Base-by-base conservation (phyloP, 2,888 invertebrate genomes). In the Timema cristinae region DNA sequence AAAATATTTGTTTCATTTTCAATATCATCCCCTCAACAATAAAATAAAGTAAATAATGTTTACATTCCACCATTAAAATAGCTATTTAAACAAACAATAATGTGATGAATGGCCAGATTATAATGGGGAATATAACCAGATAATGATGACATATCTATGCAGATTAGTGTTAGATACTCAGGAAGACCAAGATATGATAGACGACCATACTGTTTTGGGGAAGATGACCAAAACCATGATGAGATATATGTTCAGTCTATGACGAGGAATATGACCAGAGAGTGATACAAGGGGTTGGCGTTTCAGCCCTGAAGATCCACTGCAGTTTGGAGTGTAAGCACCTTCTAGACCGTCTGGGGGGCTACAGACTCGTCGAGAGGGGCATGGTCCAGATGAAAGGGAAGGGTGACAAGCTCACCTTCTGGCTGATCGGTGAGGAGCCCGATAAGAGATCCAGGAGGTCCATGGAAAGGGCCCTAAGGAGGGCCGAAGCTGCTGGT, bases 371-470 rank as follows among this genome's bases (percentile, higher is more conserved):
- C 6, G 84, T 88, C 70, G 93, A 93, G 79, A 86, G 94, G 0
- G 94, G 94, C 0, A 79, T 91, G 50, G 87, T 94, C 6, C 84
- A 89, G 5, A 91, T 94, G 88, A 94, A 94, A 80, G 94, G 94
- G 66, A 94, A 94, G 81, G 91, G 92, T 0, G 92, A 93, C 63
- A 90, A 92, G 80, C 82, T 89, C 75, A 95, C 95, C 2, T 94
- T 90, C 81, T 95, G 94, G 93, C 82, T 95, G 56, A 82, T 90
- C 7, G 93, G 93, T 0, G 93, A 94, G 80, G 90, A 92, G 72
- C 84, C 87, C 0, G 82, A 83, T 7, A 86, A 87, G 63, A 85
- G 89, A 49, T 84, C 85, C 68, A 81, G 84, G 72, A 84, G 91
- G 66, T 84, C 84, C 73, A 83, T 83, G 71, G 85, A 85, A 76